Evolutionary conservation across 2,797 vertebrate genomes (phyloP).

Genomic region (Channa striata): DNA sequence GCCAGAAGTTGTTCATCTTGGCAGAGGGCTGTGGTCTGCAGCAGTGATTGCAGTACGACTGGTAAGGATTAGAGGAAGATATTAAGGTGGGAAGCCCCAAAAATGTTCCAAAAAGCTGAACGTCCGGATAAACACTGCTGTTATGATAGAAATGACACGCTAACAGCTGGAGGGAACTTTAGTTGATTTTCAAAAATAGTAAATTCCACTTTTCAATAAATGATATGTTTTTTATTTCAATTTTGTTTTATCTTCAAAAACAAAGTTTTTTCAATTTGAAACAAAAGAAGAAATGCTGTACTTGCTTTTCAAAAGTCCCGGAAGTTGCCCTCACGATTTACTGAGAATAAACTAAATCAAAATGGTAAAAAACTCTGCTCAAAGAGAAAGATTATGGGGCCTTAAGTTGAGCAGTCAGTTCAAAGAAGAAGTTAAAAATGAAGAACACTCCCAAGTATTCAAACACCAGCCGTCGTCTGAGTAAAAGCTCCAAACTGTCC

Average conservation of each 20-base stretch:
- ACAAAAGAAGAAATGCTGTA: not conserved
- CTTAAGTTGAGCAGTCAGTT: slow-evolving; percentile 15
- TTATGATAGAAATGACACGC: no score
- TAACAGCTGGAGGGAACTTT: not conserved
- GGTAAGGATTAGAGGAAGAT: no score
- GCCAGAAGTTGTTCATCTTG: no score
- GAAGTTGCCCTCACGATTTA: not conserved
- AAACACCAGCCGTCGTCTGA: slow-evolving; percentile 7
- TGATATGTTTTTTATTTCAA: not conserved
- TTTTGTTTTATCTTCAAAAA: not conserved
- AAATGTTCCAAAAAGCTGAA: no score
- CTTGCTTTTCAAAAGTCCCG: not conserved
- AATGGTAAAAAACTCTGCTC: slow-evolving; percentile 10
- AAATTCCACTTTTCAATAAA: not conserved
- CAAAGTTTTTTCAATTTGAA: not conserved
- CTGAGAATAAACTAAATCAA: not conserved
- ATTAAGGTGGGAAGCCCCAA: no score
- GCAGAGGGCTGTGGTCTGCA: no score
- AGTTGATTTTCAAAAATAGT: not conserved
- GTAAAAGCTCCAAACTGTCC: slow-evolving; percentile 27
- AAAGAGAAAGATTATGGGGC: not conserved
- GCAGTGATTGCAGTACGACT: no score
- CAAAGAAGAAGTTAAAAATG: slow-evolving; percentile 26
- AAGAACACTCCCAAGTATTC: slow-evolving; percentile 1
- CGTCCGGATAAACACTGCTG: no score